phyloP scores from a whole-genome alignment of 2,113 vertebrate genomes.

The Notarius lentiginosus region DNA sequence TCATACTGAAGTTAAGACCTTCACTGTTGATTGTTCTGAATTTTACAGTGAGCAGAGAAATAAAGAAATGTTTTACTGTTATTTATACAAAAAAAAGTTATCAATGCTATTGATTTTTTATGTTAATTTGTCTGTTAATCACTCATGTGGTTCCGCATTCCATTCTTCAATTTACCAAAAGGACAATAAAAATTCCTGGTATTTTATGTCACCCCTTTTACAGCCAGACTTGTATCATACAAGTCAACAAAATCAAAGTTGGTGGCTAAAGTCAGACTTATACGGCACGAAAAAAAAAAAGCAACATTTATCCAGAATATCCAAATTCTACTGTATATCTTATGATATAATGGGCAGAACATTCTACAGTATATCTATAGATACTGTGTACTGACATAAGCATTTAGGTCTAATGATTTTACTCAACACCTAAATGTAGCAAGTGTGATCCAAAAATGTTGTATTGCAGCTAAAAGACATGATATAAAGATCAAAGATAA shows the following conservation, averaged over 20 bases:
- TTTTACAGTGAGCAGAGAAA: background rate
- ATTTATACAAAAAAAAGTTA: background rate
- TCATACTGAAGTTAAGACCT: background rate
- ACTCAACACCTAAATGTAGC: background rate
- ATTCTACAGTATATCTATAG: background rate
- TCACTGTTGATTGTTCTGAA: background rate
- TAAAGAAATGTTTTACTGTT: background rate
- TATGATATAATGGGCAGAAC: background rate
- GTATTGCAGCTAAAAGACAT: background rate
- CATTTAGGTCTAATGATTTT: background rate
- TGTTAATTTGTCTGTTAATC: background rate
- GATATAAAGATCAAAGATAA: too few species aligned
- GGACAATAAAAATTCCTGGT: constrained; percentile 58
- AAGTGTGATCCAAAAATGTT: background rate
- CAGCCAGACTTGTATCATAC: background rate
- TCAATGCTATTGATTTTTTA: background rate
- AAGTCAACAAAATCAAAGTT: background rate
- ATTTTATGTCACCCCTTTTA: constrained; percentile 31
- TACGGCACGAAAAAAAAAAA: background rate
- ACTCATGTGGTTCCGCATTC: background rate
- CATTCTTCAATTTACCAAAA: constrained; percentile 9
- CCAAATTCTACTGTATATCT: background rate
- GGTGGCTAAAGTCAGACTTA: background rate
- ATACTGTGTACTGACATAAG: background rate
- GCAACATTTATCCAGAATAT: background rate